Evolutionary conservation across 92 coral and sea anemone species (phyloP), one percentile per base, ranked within the genome.

Genomic region (Micromussa lordhowensis): DNA sequence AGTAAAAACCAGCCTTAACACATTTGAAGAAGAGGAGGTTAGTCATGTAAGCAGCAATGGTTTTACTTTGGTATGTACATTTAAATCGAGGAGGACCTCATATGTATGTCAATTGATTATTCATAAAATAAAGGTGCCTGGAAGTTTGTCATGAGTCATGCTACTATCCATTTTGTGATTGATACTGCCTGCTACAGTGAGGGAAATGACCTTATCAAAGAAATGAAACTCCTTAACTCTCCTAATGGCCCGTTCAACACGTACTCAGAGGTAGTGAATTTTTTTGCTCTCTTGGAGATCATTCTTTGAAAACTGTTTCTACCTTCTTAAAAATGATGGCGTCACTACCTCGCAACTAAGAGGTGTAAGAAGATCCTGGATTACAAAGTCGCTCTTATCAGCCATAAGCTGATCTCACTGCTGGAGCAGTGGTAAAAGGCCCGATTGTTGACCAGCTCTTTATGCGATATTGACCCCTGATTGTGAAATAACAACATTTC

Each of bases 391-490:
- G n/a, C n/a, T n/a, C 40, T 91, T 91, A 36, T 88, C 92, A 61
- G 95, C 91, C 88, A 92, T 77, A 3, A 92, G 36, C 73, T 92
- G 88, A 86, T 92, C 91, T 55, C 94, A 90, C 18, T 81, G 90
- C 69, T 93, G 68, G 21, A 93, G 93, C 75, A 87, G 22, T 78
- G 69, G 28, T 32, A 90, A 72, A 26, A 93, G 93, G 13, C 93
- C 93, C 10, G 93, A 90, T 75, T 83, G 72, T 78, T 90, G 18
- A 93, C 89, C 19, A 92, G 91, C 81, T 89, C 92, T 84, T 89
- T 92, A 63, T 78, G 91, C 15, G 95, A 92, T 18, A 92, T 92
- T 2, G 92, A 85, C 15, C 95, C 68, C 4, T 16, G 68, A 59
- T 15, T 8, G 22, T 21, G n/a, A n/a, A n/a, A n/a, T n/a, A n/a